These are phyloP conservation scores for Tuta absoluta DNA, from an alignment of 2,888 invertebrate genomes.

Conservation along the genomic window DNA sequence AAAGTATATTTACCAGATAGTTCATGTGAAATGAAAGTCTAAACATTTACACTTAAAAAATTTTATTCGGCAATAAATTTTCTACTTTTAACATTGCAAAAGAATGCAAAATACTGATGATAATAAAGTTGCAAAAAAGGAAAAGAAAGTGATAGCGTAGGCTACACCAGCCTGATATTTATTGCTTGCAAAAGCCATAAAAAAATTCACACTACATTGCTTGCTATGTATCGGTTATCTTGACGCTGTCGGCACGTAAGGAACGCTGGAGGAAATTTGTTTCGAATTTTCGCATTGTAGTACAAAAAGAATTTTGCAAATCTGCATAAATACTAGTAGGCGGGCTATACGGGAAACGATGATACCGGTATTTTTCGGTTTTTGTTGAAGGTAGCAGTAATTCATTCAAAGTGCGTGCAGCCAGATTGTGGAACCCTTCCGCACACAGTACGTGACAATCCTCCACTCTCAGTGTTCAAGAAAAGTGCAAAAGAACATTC, in stretches of 20 bases:
- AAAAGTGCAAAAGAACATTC: too few species aligned
- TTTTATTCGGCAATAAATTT: not conserved
- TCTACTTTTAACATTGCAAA: not conserved
- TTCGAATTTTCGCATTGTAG: not conserved
- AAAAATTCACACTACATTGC: constrained; percentile 26
- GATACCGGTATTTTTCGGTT: too few species aligned
- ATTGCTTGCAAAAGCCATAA: constrained; percentile 27
- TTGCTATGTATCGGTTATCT: constrained; percentile 24
- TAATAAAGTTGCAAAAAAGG: not conserved
- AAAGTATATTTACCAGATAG: too few species aligned
- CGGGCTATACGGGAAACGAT: too few species aligned
- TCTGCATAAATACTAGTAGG: too few species aligned
- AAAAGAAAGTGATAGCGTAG: constrained; percentile 11
- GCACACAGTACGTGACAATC: too few species aligned
- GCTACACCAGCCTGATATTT: constrained; percentile 20
- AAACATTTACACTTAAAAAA: not conserved
- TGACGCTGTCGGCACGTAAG: constrained; percentile 23
- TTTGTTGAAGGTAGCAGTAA: too few species aligned
- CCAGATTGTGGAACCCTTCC: too few species aligned
- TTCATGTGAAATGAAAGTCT: too few species aligned
- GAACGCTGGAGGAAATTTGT: constrained; percentile 20
- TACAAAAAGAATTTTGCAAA: not conserved
- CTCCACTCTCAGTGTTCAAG: too few species aligned
- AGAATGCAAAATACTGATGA: constrained; percentile 4
- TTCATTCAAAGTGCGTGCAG: too few species aligned